phyloP scores from a whole-genome alignment of 1,140 invertebrate species.

The Pseudomyrmex flavicornis region DNA sequence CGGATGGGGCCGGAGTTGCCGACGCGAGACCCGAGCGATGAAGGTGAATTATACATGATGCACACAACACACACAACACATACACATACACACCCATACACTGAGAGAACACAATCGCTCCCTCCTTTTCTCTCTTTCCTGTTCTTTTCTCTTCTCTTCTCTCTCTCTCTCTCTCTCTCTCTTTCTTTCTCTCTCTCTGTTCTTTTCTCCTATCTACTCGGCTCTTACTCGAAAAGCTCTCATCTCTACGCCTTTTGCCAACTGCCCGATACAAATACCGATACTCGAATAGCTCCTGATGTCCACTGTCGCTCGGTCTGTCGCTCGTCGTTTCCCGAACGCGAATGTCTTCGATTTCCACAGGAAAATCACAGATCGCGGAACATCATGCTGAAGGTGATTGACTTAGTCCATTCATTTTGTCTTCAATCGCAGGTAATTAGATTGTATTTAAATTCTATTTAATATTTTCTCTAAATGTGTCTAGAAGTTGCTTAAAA shows the following conservation, averaged over 20 bases:
- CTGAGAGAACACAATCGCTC: slow-evolving; percentile 81
- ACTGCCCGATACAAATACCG: slow-evolving; percentile 71
- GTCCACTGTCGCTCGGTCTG: slow-evolving; percentile 59
- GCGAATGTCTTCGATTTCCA: slow-evolving; percentile 54
- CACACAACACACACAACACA: neutral
- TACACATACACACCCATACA: no score
- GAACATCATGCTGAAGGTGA: neutral
- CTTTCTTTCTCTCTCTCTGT: neutral
- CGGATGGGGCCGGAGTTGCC: slow-evolving; percentile 74
- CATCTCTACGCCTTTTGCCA: slow-evolving; percentile 68
- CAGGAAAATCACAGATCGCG: slow-evolving; percentile 48
- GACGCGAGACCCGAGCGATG: slow-evolving; percentile 79
- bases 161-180: neutral
- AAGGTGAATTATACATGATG: slow-evolving; percentile 82
- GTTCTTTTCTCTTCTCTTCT: slow-evolving; percentile 2
- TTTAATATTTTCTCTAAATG: neutral
- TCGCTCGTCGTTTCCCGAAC: slow-evolving; percentile 56
- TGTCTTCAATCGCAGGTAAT: neutral
- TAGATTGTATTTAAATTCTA: slow-evolving; percentile 5
- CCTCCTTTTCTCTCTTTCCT: neutral
- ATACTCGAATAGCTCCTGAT: slow-evolving; percentile 65
- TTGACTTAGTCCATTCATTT: neutral
- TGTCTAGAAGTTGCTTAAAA: neutral
- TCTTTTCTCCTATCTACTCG: slow-evolving; percentile 8
- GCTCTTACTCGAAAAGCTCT: slow-evolving; percentile 70